Percentiles rank a stretch among this genome's conserved stretches.
Evolutionary conservation across 2,113 vertebrate genomes (phyloP).

Genomic region (Otus sunia): DNA sequence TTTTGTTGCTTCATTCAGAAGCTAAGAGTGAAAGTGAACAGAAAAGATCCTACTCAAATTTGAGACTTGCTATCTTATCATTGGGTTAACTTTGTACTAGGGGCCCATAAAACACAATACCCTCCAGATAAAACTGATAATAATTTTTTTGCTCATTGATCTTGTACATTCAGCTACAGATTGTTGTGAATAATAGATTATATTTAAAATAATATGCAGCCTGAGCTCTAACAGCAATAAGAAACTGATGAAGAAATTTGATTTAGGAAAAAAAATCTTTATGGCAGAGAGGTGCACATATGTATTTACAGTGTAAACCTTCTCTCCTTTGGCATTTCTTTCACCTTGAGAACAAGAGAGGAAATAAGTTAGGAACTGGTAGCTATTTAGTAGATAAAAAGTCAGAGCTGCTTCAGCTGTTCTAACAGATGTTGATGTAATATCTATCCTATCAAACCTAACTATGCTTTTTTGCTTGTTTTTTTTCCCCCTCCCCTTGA

Average conservation of each 20-base stretch:
- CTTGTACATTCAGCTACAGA: background rate
- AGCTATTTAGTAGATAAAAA: background rate
- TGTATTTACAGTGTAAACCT: background rate
- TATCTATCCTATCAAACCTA: background rate
- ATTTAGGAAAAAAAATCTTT: background rate
- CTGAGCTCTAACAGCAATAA: background rate
- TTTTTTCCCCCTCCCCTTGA: background rate
- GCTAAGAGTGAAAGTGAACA: background rate
- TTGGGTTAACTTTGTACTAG: background rate
- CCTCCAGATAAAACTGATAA: conserved; percentile 73
- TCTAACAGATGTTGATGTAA: background rate
- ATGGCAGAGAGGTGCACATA: background rate
- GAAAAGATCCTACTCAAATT: background rate
- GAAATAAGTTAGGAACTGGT: background rate
- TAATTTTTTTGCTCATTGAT: conserved; percentile 15
- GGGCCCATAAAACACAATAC: background rate
- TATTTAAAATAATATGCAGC: background rate
- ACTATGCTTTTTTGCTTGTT: background rate
- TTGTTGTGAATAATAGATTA: background rate
- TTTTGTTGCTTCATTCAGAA: background rate
- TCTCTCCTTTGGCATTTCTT: background rate
- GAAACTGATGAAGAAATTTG: background rate
- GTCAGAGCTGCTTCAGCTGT: background rate
- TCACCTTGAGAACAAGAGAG: background rate
- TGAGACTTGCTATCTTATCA: background rate